Percentiles rank a stretch among this genome's conserved stretches.
These are phyloP conservation scores for Leptinotarsa peninsularis DNA, from an alignment of 2,888 invertebrate species.

Conservation along the genomic window DNA sequence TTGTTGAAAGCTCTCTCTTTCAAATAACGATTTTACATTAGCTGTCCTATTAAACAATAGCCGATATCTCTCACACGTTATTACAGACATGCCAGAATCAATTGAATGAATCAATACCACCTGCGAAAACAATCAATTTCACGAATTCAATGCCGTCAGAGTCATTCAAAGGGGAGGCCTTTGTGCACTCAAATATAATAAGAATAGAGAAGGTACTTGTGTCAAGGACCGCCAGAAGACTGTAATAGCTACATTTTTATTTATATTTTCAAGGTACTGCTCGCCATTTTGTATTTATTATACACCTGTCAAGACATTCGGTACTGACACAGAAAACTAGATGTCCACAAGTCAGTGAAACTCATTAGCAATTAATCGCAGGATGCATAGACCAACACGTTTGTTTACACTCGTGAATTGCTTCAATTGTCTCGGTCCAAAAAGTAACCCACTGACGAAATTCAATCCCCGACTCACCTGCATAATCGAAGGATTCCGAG, in stretches of 20 bases:
- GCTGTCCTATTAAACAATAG: conserved; percentile 22
- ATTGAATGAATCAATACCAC: conserved; percentile 27
- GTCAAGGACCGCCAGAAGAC: background rate
- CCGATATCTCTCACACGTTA: conserved; percentile 22
- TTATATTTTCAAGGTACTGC: conserved; percentile 33
- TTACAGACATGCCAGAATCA: conserved; percentile 31
- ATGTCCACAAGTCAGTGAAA: background rate
- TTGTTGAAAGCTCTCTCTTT: conserved; percentile 24
- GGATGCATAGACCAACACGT: background rate
- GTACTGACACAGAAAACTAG: conserved; percentile 2
- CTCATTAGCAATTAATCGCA: conserved; percentile 12
- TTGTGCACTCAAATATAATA: background rate
- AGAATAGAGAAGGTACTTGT: background rate
- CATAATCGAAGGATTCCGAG: conserved; percentile 48
- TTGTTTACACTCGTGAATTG: conserved; percentile 4
- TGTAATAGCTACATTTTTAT: conserved; percentile 3
- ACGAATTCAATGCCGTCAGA: background rate
- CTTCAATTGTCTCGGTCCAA: background rate
- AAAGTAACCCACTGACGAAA: conserved; percentile 36
- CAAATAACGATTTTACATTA: conserved; percentile 33
- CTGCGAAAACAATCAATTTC: conserved; percentile 30
- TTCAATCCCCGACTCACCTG: conserved; percentile 47
- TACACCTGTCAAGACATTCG: conserved; percentile 40
- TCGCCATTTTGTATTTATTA: conserved; percentile 47
- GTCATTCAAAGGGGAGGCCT: conserved; percentile 1